Percentiles rank a stretch among this genome's conserved stretches.
These are phyloP conservation scores for Thaleichthys pacificus DNA, from an alignment of 2,797 vertebrate species.

Conservation along the genomic window DNA sequence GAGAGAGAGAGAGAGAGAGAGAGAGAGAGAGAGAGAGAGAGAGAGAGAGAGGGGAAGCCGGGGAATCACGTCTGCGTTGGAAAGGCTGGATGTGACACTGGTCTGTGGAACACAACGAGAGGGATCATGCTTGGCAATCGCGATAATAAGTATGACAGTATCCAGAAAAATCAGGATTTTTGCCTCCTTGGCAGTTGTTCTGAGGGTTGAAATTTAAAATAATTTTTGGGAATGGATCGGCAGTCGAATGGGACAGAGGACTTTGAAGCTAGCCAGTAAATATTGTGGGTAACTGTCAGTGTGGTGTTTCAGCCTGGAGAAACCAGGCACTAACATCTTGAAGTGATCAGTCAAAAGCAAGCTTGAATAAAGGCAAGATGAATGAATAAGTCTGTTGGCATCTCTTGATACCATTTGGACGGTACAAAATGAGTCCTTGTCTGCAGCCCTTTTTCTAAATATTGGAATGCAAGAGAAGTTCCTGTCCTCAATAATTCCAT, in stretches of 20 bases:
- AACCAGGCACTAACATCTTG: conserved; percentile 71
- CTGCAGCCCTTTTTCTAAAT: conserved; percentile 42
- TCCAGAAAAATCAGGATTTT: conserved; percentile 48
- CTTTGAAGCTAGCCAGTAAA: conserved; percentile 65
- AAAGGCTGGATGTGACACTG: conserved; percentile 46
- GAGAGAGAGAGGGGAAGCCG: conserved; percentile 3
- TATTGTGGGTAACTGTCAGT: conserved; percentile 68
- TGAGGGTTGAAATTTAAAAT: conserved; percentile 59
- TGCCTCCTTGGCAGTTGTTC: conserved; percentile 52
- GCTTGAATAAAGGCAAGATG: conserved; percentile 64
- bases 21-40: conserved; percentile 6
- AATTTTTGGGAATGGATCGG: conserved; percentile 50
- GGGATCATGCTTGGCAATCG: conserved; percentile 34
- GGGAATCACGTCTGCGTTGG: conserved; percentile 37
- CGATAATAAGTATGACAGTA: conserved; percentile 64
- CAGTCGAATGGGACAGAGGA: conserved; percentile 48
- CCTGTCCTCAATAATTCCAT: conserved; percentile 23
- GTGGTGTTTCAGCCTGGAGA: conserved; percentile 55
- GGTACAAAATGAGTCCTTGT: conserved; percentile 49
- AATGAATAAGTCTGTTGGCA: conserved; percentile 60
- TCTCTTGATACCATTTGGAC: conserved; percentile 52
- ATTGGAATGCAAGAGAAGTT: conserved; percentile 28
- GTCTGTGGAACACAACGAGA: conserved; percentile 7
- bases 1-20: conserved; percentile 13
- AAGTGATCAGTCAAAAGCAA: conserved; percentile 64